Evolutionary conservation across 2,113 vertebrate genomes (phyloP).

Genomic region (Trichechus manatus): DNA sequence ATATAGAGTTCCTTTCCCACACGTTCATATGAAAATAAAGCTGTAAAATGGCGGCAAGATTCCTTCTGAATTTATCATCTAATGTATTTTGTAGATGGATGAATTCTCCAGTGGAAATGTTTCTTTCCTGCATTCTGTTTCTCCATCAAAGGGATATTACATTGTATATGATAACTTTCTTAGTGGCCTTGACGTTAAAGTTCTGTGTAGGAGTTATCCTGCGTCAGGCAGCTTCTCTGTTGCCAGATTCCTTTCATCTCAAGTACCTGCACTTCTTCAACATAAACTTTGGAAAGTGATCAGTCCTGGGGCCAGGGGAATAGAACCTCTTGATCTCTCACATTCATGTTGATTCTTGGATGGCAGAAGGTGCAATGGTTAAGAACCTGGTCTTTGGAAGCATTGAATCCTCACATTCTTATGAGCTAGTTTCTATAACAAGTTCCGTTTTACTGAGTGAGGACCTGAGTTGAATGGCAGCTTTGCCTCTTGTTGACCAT

Average conservation of each 20-base stretch:
- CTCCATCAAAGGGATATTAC: slow-evolving; percentile 46
- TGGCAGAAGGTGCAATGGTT: neutral
- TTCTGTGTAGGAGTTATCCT: neutral
- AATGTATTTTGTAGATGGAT: slow-evolving; percentile 54
- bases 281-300: slow-evolving; percentile 37
- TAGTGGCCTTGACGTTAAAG: neutral
- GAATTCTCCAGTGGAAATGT: slow-evolving; percentile 47
- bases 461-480: neutral
- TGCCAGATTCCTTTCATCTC: slow-evolving; percentile 37
- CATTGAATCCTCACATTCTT: neutral
- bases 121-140: slow-evolving; percentile 48
- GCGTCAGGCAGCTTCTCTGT: neutral
- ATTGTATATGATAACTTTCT: slow-evolving; percentile 5
- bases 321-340: neutral
- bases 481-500: neutral
- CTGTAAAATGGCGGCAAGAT: slow-evolving; percentile 25
- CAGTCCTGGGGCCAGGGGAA: neutral
- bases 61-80: slow-evolving; percentile 2
- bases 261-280: neutral
- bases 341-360: neutral
- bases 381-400: slow-evolving; percentile 32
- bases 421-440: neutral
- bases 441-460: neutral
- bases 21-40: slow-evolving; percentile 24
- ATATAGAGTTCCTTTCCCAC: slow-evolving; percentile 27